Conservation (phyloP, 2,113 vertebrate genomes). For the Hoplias malabaricus region DNA sequence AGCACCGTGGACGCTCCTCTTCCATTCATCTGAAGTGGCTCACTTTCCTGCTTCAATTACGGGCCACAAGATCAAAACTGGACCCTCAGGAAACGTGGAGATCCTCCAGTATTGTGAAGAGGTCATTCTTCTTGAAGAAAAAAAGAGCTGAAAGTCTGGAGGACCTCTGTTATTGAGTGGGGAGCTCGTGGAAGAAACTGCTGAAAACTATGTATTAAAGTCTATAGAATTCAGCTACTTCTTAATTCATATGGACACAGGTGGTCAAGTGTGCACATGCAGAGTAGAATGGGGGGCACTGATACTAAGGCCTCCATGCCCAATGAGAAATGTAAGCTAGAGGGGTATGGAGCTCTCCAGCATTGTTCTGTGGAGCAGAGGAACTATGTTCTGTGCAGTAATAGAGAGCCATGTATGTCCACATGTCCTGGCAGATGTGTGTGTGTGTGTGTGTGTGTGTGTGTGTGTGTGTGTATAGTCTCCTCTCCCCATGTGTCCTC, state of each 20-base stretch:
- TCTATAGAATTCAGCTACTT: no score
- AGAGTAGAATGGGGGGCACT: no score
- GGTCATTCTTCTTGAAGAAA: background rate
- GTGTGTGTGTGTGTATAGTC: background rate
- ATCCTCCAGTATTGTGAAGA: constrained; percentile 40
- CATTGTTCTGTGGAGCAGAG: no score
- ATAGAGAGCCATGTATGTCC: background rate
- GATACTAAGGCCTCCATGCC: no score
- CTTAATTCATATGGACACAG: no score
- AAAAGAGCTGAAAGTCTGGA: no score
- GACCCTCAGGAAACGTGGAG: constrained; percentile 61
- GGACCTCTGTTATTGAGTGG: background rate
- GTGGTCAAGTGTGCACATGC: no score
- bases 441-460: constrained; percentile 5
- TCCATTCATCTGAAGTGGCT: constrained; percentile 79
- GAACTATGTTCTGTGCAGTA: no score
- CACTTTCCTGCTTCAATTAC: constrained; percentile 78
- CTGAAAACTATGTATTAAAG: no score
- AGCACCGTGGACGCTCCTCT: constrained; percentile 69
- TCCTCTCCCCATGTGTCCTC: constrained; percentile 50
- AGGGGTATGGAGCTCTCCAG: no score
- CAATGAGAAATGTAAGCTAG: no score
- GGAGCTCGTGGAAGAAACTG: background rate
- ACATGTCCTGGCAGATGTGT: background rate
- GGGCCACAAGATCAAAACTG: constrained; percentile 73